Evolutionary conservation across 2,113 vertebrate species (phyloP), one percentile per base, ranked within the genome.

Genomic region (Tachuris rubrigastra): DNA sequence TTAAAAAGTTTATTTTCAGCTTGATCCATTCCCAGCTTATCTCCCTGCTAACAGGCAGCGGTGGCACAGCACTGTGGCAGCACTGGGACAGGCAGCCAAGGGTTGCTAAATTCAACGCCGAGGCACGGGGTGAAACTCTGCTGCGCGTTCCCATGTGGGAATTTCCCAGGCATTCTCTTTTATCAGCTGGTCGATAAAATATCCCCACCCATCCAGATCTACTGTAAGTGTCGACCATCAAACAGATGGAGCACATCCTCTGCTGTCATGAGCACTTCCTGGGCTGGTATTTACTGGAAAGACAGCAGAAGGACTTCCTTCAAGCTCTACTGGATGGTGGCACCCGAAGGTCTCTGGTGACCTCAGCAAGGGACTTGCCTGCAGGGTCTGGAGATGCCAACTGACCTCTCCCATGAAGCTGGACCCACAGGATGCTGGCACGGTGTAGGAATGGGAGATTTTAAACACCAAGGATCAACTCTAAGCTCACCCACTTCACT

Each of bases 221-320:
- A 52, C 52, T 0, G 0, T 49, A 87, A 90, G 60, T 19, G 65
- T 42, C 1, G 0, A 10, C 62, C 0, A 0, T 66, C 66, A 83
- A 16, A 2, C n/a, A 79, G 62, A 73, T 25, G 66, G 59, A 93
- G 58, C 31, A 58, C 67, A 77, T 67, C 85, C 78, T 52, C 62
- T 3, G 4, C 52, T 22, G 3, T 44, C 72, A 63, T 74, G 50
- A 85, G 62, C 74, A 68, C 0, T 1, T 30, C 37, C 69, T 53
- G 69, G 66, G 33, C 55, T 76, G 71, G 67, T 44, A 85, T 49
- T 87, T 91, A 66, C 71, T 18, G 85, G 41, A 79, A 85, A 85
- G 1, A 25, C 42, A 74, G 33, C 28, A 83, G 30, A 56, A 46
- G 52, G 66, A 83, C 33, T 62, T 92, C n/a, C 80, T 60, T 68